phyloP scores from a whole-genome alignment of 2,113 vertebrate genomes.

The Lipophrys pholis region DNA sequence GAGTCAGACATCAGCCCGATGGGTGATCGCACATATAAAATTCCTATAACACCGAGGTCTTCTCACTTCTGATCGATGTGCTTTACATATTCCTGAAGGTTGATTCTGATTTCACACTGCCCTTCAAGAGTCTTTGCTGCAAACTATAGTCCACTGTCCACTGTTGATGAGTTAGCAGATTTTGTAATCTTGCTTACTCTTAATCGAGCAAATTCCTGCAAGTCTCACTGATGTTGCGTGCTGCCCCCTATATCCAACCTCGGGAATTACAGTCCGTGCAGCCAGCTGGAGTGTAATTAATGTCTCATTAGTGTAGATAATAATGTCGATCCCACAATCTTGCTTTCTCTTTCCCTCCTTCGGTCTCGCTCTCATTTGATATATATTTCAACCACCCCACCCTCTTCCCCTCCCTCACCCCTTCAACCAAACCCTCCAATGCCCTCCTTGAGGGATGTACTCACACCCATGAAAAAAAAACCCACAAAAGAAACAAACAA shows the following conservation, averaged over 20 bases:
- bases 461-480: slow-evolving; percentile 37
- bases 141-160: slow-evolving; percentile 7
- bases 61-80: not conserved
- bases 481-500: slow-evolving; percentile 65
- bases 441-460: slow-evolving; percentile 44
- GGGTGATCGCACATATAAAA: not conserved
- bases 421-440: no score
- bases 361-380: slow-evolving; percentile 9
- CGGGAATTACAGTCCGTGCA: slow-evolving; percentile 53
- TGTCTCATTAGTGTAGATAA: slow-evolving; percentile 74
- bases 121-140: not conserved
- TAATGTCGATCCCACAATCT: slow-evolving; percentile 64
- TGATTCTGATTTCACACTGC: slow-evolving; percentile 3
- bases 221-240: slow-evolving; percentile 9
- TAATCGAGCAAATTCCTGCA: not conserved
- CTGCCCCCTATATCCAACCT: slow-evolving; percentile 65
- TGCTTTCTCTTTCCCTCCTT: slow-evolving; percentile 31
- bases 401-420: not conserved
- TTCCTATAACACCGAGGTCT: not conserved
- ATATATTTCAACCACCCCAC: not conserved
- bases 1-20: slow-evolving; percentile 1
- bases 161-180: slow-evolving; percentile 12
- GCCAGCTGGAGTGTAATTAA: slow-evolving; percentile 73
- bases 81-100: slow-evolving; percentile 3
- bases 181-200: not conserved